Evolutionary conservation across 2,113 vertebrate species (phyloP).

Genomic region (Oryzias melastigma): DNA sequence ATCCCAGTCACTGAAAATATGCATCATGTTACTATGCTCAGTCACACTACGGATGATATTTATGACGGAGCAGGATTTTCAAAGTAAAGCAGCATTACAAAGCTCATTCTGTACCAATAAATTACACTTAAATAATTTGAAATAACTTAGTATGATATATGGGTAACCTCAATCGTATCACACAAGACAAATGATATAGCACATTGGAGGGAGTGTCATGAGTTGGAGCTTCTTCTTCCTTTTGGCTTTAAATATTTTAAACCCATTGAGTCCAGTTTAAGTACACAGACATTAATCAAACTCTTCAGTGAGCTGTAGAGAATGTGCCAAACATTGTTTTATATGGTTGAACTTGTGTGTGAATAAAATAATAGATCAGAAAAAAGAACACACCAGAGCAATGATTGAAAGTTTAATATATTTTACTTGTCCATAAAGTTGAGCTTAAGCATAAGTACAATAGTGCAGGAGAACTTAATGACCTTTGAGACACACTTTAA

Average conservation of each 20-base stretch:
- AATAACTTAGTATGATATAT: not conserved
- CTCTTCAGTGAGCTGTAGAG: not conserved
- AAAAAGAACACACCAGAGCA: not conserved
- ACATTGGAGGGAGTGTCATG: not conserved
- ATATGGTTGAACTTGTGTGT: not conserved
- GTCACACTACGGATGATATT: no score
- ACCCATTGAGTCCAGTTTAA: no score
- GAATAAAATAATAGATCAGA: not conserved
- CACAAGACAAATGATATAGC: not conserved
- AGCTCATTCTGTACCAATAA: no score
- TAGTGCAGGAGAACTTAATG: not conserved
- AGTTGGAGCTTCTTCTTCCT: not conserved
- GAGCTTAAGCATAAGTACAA: not conserved
- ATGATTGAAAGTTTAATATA: not conserved
- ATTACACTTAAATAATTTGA: not conserved
- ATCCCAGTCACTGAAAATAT: no score
- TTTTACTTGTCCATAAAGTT: no score
- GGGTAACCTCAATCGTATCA: no score
- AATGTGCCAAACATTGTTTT: not conserved
- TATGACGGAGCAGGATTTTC: no score
- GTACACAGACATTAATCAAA: not conserved
- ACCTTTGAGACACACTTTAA: conserved; percentile 5
- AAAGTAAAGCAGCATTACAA: no score
- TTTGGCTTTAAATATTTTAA: not conserved
- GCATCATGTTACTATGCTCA: no score